These are phyloP conservation scores for Sylvilagus floridanus DNA, from an alignment of 2,797 vertebrate genomes.

Conservation along the genomic window DNA sequence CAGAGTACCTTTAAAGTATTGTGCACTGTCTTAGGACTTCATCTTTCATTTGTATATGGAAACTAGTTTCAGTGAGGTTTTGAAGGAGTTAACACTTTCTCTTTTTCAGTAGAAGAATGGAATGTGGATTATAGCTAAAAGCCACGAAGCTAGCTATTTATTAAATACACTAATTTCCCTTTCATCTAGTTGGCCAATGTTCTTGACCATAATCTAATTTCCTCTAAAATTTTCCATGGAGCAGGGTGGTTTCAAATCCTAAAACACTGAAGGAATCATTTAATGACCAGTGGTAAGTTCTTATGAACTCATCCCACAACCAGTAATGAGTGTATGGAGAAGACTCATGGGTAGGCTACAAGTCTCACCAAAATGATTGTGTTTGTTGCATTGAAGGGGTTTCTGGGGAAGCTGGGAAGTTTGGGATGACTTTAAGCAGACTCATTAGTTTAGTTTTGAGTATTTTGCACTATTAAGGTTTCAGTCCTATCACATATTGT, in stretches of 20 bases:
- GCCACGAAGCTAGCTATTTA: constrained; percentile 76
- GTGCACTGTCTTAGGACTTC: not conserved
- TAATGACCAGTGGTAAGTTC: constrained; percentile 52
- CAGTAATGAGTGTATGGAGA: constrained; percentile 23
- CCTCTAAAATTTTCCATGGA: constrained; percentile 76
- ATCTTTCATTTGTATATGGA: constrained; percentile 10
- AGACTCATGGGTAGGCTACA: not conserved
- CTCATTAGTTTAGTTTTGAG: not conserved
- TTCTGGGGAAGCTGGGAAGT: not conserved
- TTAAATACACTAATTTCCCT: constrained; percentile 56
- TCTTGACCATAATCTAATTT: constrained; percentile 69
- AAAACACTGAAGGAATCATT: constrained; percentile 43
- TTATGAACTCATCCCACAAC: constrained; percentile 63
- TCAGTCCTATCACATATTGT: not conserved
- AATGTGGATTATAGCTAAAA: constrained; percentile 45
- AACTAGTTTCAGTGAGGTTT: not conserved
- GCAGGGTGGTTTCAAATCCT: constrained; percentile 40
- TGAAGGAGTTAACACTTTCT: constrained; percentile 67
- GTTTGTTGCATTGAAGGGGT: not conserved
- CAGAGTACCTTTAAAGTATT: not conserved
- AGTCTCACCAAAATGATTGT: constrained; percentile 41
- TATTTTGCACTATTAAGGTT: not conserved
- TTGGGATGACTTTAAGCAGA: not conserved
- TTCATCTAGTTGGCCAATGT: constrained; percentile 72
- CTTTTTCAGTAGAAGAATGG: constrained; percentile 63